Evolutionary conservation across 2,888 invertebrate genomes (phyloP), one percentile per base, ranked within the genome.

Genomic region (Abrostola triplasia): DNA sequence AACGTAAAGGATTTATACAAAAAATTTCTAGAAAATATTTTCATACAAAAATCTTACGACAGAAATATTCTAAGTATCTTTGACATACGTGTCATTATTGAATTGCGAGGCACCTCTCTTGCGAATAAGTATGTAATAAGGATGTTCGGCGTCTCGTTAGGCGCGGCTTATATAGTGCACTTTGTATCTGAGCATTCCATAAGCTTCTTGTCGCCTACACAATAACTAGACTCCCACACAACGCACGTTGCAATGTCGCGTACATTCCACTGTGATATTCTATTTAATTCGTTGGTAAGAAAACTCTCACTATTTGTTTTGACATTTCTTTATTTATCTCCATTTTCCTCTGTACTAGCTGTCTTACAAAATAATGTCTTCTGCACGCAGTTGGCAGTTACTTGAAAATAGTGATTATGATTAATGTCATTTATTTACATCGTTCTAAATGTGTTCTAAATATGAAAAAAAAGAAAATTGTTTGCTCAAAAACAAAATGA

Each of bases 401-500:
- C 44, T 44, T 44, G 12, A 44, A 44, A 44, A 47, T 47, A 47
- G 8, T 47, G 44, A 47, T 47, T 24, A 47, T 47, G 44, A 47
- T 47, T 47, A 24, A 47, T 47, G 44, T 24, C 13, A 2, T 47
- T 1, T 47, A 47, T 47, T 47, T 24, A 47, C 44, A 13, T 24
- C 13, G 8, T 4, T 4, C 44, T 47, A 47, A 47, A 24, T 13
- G 24, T 13, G 44, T 47, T 47, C 44, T 47, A 47, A 9, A 24
- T 24, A 47, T 5, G 9, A 47, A 47, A 47, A 47, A 47, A 8
- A 4, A 24, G 13, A 47, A 47, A 47, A 47, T 47, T 13, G 49
- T 53, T 47, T 13, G 36, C 37, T 13, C 38, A 35, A 36, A 42
- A 47, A 40, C 50, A 65, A 59, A 13, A 13, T 37, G 38, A 12